Base-by-base conservation (phyloP, 2,113 vertebrate genomes). In the Pomatorhinus ruficollis region DNA sequence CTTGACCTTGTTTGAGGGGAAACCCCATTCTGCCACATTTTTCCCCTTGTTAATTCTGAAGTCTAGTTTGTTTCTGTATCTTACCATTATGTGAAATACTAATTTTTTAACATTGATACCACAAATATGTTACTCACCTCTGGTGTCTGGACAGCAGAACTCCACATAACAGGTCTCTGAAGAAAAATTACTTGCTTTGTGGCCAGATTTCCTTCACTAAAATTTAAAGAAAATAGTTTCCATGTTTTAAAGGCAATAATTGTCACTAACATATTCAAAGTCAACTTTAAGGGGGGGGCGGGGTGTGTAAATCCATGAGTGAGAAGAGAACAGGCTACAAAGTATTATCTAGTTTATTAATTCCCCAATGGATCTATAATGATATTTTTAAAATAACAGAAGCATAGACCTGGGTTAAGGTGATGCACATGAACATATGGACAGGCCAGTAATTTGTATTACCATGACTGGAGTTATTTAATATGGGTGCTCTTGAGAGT, bases 121-220 rank as follows among this genome's bases (percentile, higher is more conserved):
- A 54, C 7, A 64, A 83, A 53, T 6, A 16, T 3, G 5, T 83
- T 94, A 97, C 98, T 98, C 89, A 98, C 98, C 95, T 98, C 98
- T 72, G 97, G 97, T 45, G 94, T 97, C 40, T 97, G 98, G 57
- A 83, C 54, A 71, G 92, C 86, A 79, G 93, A 95, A 57, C 85
- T 97, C 97, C 97, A 98, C 90, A 97, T 94, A 60, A 95, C 97
- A 9, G 99, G 99, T 92, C 99, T 98, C 98, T 99, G 99, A 74
- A 99, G 98, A 77, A 99, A 99, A 94, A 99, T 98, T 1, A 99
- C 98, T 96, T 99, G 99, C 92, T 99, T 99, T 19, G 99, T 99
- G 85, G 99, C 99, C 93, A 99, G 95, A 96, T 99, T 99, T 83
- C 99, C 99, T 65, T 99, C 99, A 93, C 99, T 99, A 97, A 39